Evolutionary conservation across 2,888 invertebrate genomes (phyloP).

Genomic region (Eucriotettix oculatus): DNA sequence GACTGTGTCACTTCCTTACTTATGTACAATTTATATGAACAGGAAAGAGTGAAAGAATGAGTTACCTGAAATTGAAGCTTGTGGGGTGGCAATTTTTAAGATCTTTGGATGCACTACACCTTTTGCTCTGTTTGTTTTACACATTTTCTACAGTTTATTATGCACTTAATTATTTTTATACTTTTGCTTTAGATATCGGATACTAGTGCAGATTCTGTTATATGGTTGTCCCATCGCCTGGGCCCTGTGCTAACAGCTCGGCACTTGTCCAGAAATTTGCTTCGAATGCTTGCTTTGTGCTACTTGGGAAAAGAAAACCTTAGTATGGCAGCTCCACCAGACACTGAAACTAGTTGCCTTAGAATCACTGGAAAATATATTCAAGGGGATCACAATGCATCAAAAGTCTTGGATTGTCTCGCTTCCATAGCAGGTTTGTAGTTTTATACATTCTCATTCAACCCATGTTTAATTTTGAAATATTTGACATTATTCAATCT

Average conservation of each 20-base stretch:
- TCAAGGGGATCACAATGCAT: conserved; percentile 64
- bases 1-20: no score
- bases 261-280: conserved; percentile 74
- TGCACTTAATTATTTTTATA: neutral
- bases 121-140: neutral
- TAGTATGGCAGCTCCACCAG: conserved; percentile 6
- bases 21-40: no score
- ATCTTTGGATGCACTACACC: no score
- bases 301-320: conserved; percentile 74
- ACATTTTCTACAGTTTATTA: neutral
- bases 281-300: conserved; percentile 87
- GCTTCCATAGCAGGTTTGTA: conserved; percentile 64
- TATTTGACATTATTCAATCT: neutral
- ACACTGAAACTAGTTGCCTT: neutral
- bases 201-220: conserved; percentile 71
- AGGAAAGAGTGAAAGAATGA: no score
- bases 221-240: conserved; percentile 83
- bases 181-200: conserved; percentile 33
- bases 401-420: conserved; percentile 79
- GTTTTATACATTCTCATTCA: neutral
- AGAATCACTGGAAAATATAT: conserved; percentile 47
- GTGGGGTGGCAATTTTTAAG: no score
- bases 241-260: conserved; percentile 89
- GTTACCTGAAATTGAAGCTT: no score
- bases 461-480: neutral